phyloP scores from a whole-genome alignment of 1,140 invertebrate genomes.

The Heliconius melpomene region DNA sequence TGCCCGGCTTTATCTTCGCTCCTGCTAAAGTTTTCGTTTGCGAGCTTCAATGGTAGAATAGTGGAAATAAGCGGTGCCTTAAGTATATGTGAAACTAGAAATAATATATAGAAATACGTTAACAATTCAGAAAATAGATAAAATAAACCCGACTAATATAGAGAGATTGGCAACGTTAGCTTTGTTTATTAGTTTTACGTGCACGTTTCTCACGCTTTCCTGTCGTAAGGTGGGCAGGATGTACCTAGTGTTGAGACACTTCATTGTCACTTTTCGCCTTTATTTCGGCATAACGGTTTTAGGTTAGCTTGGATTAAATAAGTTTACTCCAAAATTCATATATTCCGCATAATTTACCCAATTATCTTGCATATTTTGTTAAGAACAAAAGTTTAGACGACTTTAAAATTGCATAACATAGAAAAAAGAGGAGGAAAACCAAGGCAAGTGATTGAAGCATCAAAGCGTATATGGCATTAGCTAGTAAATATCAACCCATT shows the following conservation, averaged over 20 bases:
- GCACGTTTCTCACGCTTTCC: too few relatives aligned
- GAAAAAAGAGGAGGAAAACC: not conserved
- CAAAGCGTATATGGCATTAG: constrained; percentile 2
- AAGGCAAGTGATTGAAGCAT: constrained; percentile 15
- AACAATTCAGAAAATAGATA: not conserved
- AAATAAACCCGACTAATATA: not conserved
- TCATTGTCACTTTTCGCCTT: too few relatives aligned
- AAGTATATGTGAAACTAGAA: not conserved
- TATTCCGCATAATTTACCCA: too few relatives aligned
- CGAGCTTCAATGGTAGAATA: constrained; percentile 26
- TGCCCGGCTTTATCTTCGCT: constrained; percentile 66
- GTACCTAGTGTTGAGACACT: too few relatives aligned
- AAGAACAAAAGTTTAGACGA: not conserved
- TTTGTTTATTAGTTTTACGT: too few relatives aligned
- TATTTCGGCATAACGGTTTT: too few relatives aligned
- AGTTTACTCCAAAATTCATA: too few relatives aligned
- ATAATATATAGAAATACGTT: not conserved
- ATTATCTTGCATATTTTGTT: too few relatives aligned
- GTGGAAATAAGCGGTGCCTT: constrained; percentile 16
- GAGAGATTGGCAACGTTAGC: too few relatives aligned
- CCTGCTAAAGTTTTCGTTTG: constrained; percentile 62
- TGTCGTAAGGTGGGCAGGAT: too few relatives aligned
- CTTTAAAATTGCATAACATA: not conserved
- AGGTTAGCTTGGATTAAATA: too few relatives aligned
- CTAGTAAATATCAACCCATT: constrained; percentile 19